Percentiles rank a stretch among this genome's conserved stretches.
Evolutionary conservation across 2,797 vertebrate genomes (phyloP).

Genomic region (Triplophysa bombifrons): DNA sequence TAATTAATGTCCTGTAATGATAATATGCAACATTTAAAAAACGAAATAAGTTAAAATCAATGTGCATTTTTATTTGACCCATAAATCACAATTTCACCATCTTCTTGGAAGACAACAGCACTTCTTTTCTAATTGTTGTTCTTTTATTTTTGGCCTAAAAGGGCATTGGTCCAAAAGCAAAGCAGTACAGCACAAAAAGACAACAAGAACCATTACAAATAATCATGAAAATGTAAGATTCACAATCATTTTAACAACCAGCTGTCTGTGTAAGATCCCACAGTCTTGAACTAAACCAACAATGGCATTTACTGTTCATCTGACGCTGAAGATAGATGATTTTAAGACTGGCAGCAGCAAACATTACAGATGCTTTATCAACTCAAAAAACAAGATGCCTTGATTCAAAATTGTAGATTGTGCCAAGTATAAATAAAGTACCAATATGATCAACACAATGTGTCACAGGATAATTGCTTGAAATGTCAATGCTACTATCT

Average conservation of each 20-base stretch:
- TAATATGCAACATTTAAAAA: background rate
- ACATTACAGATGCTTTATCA: background rate
- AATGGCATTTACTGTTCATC: background rate
- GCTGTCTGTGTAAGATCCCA: conserved; percentile 30
- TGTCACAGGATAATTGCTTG: conserved; percentile 3
- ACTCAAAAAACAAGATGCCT: background rate
- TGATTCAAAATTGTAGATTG: conserved; percentile 16
- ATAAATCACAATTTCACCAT: conserved; percentile 77
- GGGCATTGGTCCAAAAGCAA: conserved; percentile 71
- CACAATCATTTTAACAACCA: conserved; percentile 63
- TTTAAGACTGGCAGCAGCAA: conserved; percentile 21
- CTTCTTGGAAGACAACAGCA: conserved; percentile 83
- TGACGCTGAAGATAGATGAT: background rate
- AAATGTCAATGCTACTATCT: conserved; percentile 33
- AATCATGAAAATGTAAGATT: conserved; percentile 61
- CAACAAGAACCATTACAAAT: conserved; percentile 4
- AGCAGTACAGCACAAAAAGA: conserved; percentile 43
- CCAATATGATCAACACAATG: conserved; percentile 27
- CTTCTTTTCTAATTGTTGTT: conserved; percentile 63
- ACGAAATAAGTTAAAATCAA: background rate
- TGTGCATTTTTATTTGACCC: conserved; percentile 65
- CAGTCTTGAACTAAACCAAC: background rate
- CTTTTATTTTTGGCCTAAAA: conserved; percentile 59
- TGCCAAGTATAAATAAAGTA: conserved; percentile 28
- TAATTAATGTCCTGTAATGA: background rate